phyloP scores from a whole-genome alignment of 2,113 vertebrate genomes.

The Sminthopsis crassicaudata region DNA sequence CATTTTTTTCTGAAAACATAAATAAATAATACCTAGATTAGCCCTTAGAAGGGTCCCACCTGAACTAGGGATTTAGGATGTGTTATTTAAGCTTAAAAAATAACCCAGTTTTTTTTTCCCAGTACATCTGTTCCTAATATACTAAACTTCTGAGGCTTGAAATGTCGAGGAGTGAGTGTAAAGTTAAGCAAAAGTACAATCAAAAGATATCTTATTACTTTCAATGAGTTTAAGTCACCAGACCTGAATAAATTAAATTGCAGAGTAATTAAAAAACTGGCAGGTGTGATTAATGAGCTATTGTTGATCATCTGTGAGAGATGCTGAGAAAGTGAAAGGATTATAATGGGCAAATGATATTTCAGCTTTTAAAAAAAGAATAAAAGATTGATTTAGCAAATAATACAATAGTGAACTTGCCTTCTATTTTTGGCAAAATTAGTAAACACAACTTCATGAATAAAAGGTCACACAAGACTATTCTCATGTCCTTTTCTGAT shows the following conservation, averaged over 20 bases:
- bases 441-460: neutral
- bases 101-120: neutral
- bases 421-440: neutral
- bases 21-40: neutral
- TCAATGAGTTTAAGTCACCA: neutral
- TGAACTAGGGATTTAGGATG: neutral
- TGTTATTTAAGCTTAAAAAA: neutral
- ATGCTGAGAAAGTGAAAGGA: neutral
- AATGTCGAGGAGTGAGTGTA: neutral
- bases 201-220: neutral
- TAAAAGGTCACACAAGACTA: neutral
- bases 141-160: neutral
- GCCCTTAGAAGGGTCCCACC: neutral
- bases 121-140: neutral
- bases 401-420: neutral
- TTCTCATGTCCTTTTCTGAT: neutral
- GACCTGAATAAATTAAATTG: neutral
- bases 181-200: neutral
- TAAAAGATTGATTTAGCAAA: neutral
- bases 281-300: neutral
- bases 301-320: neutral
- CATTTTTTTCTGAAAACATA: neutral
- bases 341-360: neutral
- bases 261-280: neutral
- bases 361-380: neutral